Conservation (phyloP, 1,140 invertebrate genomes). For the Mizuhopecten yessoensis region DNA sequence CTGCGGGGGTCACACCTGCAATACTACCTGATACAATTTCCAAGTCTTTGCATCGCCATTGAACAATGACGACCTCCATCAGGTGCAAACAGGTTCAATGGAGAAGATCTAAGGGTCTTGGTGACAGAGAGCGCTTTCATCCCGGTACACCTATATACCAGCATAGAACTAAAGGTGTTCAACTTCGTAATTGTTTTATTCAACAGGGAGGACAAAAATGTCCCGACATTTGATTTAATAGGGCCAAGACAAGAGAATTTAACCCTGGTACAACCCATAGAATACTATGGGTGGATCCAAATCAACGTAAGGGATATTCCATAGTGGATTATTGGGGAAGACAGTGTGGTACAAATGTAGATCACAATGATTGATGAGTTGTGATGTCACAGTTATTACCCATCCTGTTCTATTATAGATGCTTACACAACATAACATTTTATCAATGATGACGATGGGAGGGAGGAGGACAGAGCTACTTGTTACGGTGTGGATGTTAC, state of each 20-base stretch:
- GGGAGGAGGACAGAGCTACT: background rate
- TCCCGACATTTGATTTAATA: conserved; percentile 13
- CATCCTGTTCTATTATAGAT: background rate
- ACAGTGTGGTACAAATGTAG: background rate
- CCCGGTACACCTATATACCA: background rate
- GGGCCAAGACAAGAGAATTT: background rate
- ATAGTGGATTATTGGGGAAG: background rate
- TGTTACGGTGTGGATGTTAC: background rate
- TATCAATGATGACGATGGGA: background rate
- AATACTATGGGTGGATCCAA: background rate
- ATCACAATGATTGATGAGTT: conserved; percentile 1
- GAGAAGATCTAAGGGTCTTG: background rate
- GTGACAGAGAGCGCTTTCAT: background rate
- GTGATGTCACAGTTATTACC: conserved; percentile 28
- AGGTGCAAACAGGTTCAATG: conserved; percentile 28
- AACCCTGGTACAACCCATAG: background rate
- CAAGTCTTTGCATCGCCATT: conserved; percentile 23
- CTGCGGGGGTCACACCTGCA: background rate
- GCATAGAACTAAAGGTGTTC: background rate
- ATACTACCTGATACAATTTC: background rate
- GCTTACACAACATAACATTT: background rate
- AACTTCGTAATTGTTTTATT: conserved; percentile 29
- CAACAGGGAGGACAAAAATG: background rate
- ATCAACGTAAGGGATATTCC: background rate
- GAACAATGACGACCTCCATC: background rate